phyloP scores from a whole-genome alignment of 2,113 vertebrate genomes.

The Oostethus manadensis region DNA sequence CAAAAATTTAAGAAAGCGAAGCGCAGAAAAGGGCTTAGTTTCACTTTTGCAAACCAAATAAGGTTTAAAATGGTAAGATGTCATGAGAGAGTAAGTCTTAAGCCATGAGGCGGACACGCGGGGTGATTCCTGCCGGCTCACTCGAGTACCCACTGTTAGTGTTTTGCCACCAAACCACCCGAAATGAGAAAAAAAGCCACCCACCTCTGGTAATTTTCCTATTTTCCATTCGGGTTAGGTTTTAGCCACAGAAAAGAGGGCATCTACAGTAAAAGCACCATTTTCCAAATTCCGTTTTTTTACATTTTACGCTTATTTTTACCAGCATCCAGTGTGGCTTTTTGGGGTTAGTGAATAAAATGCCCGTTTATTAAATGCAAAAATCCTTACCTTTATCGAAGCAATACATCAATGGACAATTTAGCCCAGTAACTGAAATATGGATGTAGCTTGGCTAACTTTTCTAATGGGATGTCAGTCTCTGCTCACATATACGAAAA shows the following conservation, averaged over 20 bases:
- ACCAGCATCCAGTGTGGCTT: too few species aligned
- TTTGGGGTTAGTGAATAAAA: too few species aligned
- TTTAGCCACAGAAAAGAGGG: slow-evolving; percentile 21
- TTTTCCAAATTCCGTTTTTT: too few species aligned
- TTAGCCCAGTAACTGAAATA: too few species aligned
- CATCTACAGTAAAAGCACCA: slow-evolving; percentile 24
- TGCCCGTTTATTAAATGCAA: too few species aligned
- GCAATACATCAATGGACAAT: too few species aligned
- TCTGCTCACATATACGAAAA: too few species aligned
- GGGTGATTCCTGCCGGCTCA: slow-evolving; percentile 57
- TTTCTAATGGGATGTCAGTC: too few species aligned
- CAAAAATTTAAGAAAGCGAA: slow-evolving; percentile 58
- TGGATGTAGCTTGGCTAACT: too few species aligned
- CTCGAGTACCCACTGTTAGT: slow-evolving; percentile 36
- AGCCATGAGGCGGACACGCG: slow-evolving; percentile 65
- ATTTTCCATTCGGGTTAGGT: slow-evolving; percentile 34
- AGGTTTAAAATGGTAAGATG: slow-evolving; percentile 71
- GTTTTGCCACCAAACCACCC: slow-evolving; percentile 12
- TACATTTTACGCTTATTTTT: too few species aligned
- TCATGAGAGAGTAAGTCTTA: slow-evolving; percentile 69
- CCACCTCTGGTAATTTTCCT: slow-evolving; percentile 27
- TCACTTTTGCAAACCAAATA: slow-evolving; percentile 77
- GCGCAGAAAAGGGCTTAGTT: slow-evolving; percentile 67
- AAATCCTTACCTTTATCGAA: too few species aligned
- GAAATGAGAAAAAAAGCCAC: slow-evolving; percentile 22